phyloP scores from a whole-genome alignment of 2,888 invertebrate species.

The Xestia ashworthii region DNA sequence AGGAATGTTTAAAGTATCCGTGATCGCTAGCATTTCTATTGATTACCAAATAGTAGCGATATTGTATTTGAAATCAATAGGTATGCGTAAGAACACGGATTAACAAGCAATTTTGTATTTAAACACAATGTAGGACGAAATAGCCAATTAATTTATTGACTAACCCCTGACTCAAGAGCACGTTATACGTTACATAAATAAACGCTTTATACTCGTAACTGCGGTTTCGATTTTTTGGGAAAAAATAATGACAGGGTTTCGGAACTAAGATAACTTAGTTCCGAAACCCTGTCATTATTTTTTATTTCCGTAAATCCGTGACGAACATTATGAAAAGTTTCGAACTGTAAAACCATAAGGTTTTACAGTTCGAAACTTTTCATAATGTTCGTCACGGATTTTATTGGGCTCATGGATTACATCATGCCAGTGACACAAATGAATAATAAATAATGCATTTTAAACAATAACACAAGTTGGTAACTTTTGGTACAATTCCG shows the following conservation, averaged over 20 bases:
- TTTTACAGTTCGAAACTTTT: not conserved
- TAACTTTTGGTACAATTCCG: conserved; percentile 10
- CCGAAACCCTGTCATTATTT: too few relatives aligned
- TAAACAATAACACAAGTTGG: not conserved
- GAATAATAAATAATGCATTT: not conserved
- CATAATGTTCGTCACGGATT: conserved; percentile 12
- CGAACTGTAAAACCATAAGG: too few relatives aligned
- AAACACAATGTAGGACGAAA: conserved; percentile 49
- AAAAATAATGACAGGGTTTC: conserved; percentile 4
- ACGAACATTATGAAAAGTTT: too few relatives aligned
- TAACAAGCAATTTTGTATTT: conserved; percentile 37
- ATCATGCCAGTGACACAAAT: not conserved
- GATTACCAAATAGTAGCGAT: conserved; percentile 7
- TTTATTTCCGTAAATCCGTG: too few relatives aligned
- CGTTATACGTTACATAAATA: conserved; percentile 41
- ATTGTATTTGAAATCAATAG: conserved; percentile 34
- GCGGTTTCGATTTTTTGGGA: not conserved
- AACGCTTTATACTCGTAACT: conserved; percentile 1
- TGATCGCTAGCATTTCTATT: conserved; percentile 36
- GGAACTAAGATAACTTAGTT: too few relatives aligned
- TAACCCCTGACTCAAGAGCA: conserved; percentile 10
- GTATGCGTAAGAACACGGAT: conserved; percentile 29
- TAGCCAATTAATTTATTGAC: conserved; percentile 47
- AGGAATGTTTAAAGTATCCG: conserved; percentile 23
- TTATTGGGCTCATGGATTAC: conserved; percentile 12